Conservation (phyloP, 1,140 invertebrate genomes). For the Neuroterus valhalla region DNA sequence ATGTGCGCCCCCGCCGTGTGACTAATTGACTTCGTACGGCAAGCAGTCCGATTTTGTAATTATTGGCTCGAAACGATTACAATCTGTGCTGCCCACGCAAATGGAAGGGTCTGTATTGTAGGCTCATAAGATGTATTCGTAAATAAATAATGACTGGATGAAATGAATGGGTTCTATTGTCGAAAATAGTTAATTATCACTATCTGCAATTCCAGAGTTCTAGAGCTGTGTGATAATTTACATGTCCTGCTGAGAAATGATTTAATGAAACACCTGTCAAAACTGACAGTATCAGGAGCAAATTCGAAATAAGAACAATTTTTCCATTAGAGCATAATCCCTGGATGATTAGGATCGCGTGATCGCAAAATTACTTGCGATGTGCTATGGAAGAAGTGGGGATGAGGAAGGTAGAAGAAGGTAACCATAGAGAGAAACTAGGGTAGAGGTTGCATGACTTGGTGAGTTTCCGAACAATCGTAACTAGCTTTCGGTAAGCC, state of each 20-base stretch:
- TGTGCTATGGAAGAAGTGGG: conserved; percentile 36
- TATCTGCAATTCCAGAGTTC: too few species aligned
- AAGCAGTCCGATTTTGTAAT: conserved; percentile 62
- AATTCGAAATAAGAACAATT: conserved; percentile 5
- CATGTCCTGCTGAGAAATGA: too few species aligned
- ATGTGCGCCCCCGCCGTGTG: conserved; percentile 57
- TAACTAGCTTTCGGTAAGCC: conserved; percentile 72
- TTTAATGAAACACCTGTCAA: not conserved
- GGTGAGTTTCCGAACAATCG: conserved; percentile 71
- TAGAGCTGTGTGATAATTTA: too few species aligned
- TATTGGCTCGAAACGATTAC: conserved; percentile 62
- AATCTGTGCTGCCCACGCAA: conserved; percentile 47
- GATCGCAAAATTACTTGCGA: conserved; percentile 65
- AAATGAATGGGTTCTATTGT: not conserved
- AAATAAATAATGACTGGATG: not conserved
- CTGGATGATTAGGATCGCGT: conserved; percentile 70
- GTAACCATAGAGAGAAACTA: conserved; percentile 22
- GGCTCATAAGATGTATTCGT: not conserved
- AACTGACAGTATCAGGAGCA: conserved; percentile 9
- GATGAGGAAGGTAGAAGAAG: conserved; percentile 32
- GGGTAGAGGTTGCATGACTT: conserved; percentile 68
- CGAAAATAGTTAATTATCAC: too few species aligned
- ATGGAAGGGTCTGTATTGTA: conserved; percentile 4
- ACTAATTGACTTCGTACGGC: conserved; percentile 65
- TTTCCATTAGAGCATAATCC: conserved; percentile 13